Conservation (phyloP, 2,888 invertebrate species). For the Thymelicus acteon region DNA sequence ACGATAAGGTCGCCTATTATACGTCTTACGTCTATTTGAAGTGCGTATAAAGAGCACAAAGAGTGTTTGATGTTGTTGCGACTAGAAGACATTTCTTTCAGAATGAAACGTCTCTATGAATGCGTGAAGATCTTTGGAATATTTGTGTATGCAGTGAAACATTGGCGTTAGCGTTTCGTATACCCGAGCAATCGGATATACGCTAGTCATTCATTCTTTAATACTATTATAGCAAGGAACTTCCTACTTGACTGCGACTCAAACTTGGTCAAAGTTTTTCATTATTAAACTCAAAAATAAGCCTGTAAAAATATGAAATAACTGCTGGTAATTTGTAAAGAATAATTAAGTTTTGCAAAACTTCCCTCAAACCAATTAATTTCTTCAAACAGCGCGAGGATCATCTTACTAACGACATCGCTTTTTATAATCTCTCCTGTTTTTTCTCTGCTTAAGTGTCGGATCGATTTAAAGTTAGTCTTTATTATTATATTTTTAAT, state of each 20-base stretch:
- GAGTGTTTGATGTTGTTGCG: too few species aligned
- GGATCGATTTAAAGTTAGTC: too few species aligned
- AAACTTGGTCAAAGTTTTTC: neutral
- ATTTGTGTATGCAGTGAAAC: too few species aligned
- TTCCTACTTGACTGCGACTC: neutral
- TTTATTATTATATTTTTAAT: too few species aligned
- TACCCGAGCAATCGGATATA: neutral
- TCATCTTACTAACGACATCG: neutral
- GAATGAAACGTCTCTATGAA: too few species aligned
- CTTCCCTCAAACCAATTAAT: slow-evolving; percentile 1
- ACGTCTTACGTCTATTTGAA: too few species aligned
- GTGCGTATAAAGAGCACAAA: too few species aligned
- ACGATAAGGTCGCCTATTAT: too few species aligned
- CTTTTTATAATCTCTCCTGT: neutral
- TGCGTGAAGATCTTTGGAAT: too few species aligned
- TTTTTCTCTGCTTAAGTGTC: neutral
- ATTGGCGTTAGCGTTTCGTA: too few species aligned
- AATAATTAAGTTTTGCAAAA: neutral
- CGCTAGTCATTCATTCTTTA: neutral
- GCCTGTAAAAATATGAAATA: neutral
- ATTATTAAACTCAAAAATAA: neutral
- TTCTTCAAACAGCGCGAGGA: neutral
- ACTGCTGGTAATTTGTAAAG: neutral
- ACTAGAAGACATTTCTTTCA: too few species aligned
- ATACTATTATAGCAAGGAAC: neutral